A percentile compares a stretch with the other conserved stretches of the same genome.
Evolutionary conservation across 2,113 vertebrate genomes (phyloP).

Genomic region (Acrocephalus arundinaceus): DNA sequence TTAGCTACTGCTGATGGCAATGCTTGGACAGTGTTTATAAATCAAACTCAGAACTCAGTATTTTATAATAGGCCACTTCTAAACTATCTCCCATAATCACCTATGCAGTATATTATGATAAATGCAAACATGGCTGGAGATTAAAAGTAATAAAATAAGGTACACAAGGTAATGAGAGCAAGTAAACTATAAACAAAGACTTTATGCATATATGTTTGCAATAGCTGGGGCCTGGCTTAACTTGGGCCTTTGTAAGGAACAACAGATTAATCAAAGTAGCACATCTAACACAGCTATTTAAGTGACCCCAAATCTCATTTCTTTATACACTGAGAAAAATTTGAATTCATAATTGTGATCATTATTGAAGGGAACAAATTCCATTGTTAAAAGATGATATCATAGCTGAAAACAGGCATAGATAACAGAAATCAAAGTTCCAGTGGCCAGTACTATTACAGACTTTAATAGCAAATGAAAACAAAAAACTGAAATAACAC

Average conservation of each 20-base stretch:
- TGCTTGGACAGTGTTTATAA: constrained; percentile 64
- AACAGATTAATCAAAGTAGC: neutral
- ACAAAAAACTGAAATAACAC: neutral
- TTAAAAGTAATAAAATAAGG: constrained; percentile 62
- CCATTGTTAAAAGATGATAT: neutral
- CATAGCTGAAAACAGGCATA: neutral
- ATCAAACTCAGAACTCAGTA: constrained; percentile 62
- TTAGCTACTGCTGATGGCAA: constrained; percentile 66
- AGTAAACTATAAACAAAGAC: constrained; percentile 35
- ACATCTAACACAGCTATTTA: neutral
- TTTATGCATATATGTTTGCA: neutral
- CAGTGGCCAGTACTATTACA: neutral
- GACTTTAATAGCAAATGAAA: neutral
- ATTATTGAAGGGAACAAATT: neutral
- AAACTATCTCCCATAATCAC: constrained; percentile 61
- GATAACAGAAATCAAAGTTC: neutral
- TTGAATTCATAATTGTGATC: neutral
- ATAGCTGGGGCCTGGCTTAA: neutral
- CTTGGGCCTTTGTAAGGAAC: neutral
- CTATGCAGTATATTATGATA: constrained; percentile 65
- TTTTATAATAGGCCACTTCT: constrained; percentile 68
- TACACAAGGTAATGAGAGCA: constrained; percentile 45
- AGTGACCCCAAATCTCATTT: neutral
- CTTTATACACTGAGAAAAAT: neutral
- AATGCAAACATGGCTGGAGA: constrained; percentile 49